Evolutionary conservation across 2,888 invertebrate species (phyloP).

Genomic region (Polydesmus complanatus): DNA sequence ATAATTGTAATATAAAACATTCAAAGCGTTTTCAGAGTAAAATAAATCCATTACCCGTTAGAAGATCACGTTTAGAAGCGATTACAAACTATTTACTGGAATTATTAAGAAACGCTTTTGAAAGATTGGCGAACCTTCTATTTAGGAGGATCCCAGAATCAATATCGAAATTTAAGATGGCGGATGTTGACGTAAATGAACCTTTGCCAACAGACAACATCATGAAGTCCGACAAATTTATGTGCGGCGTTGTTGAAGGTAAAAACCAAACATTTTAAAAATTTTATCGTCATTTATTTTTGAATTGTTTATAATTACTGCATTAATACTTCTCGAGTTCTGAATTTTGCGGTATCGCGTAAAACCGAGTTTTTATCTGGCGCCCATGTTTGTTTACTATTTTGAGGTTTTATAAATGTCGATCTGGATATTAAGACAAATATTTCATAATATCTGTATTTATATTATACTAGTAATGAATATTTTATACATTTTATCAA

Average conservation of each 20-base stretch:
- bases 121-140: constrained; percentile 13
- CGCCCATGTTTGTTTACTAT: no score
- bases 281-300: neutral
- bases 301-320: neutral
- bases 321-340: no score
- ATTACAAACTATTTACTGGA: neutral
- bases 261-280: constrained; percentile 25
- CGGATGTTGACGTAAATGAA: constrained; percentile 5
- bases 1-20: neutral
- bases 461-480: no score
- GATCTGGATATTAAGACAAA: no score
- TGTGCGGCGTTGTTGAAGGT: constrained; percentile 89
- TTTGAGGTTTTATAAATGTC: no score
- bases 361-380: no score
- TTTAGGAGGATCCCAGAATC: constrained; percentile 8
- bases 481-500: no score
- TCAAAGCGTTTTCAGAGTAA: neutral
- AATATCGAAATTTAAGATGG: constrained; percentile 3
- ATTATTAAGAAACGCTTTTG: neutral
- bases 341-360: no score
- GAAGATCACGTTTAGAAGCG: neutral
- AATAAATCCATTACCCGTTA: neutral
- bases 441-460: no score
- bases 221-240: constrained; percentile 39
- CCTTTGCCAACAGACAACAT: constrained; percentile 1